Evolutionary conservation across 2,888 invertebrate genomes (phyloP).

Genomic region (Drosophila picticornis): DNA sequence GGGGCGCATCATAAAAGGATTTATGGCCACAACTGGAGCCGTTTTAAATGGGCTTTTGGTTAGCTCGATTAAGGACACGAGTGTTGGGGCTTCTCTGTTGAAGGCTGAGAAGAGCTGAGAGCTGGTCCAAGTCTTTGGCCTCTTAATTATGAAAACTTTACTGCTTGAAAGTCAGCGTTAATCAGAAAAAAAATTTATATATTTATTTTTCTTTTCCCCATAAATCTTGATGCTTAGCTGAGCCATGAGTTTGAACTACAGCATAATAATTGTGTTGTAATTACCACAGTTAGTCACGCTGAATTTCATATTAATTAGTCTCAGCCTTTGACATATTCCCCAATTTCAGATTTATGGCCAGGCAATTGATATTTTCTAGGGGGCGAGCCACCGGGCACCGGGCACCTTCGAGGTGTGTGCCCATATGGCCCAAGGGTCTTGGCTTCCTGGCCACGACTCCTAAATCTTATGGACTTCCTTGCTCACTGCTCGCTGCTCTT

Average conservation of each 20-base stretch:
- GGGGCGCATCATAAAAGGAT: conserved; percentile 83
- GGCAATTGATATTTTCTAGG: conserved; percentile 63
- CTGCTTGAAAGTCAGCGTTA: not conserved
- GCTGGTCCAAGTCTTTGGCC: conserved; percentile 34
- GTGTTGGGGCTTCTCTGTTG: conserved; percentile 29
- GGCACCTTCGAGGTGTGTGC: conserved; percentile 64
- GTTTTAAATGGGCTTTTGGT: conserved; percentile 75
- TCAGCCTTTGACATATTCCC: conserved; percentile 50
- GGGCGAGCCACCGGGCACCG: not conserved
- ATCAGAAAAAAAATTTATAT: not conserved
- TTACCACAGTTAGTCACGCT: conserved; percentile 70
- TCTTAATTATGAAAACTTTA: conserved; percentile 58
- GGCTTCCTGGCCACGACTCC: conserved; percentile 64
- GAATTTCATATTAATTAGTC: conserved; percentile 72
- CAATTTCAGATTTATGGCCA: conserved; percentile 66
- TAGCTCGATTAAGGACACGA: conserved; percentile 70
- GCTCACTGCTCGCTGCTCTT: conserved; percentile 1
- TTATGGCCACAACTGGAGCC: conserved; percentile 71
- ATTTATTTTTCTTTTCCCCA: conserved; percentile 9
- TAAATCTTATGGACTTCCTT: conserved; percentile 68
- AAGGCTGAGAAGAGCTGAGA: conserved; percentile 14
- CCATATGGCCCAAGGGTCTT: conserved; percentile 65
- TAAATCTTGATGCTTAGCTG: conserved; percentile 57
- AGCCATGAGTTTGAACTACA: conserved; percentile 35
- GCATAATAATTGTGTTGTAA: conserved; percentile 48